phyloP scores from a whole-genome alignment of 1,140 invertebrate species.

The Drosophila tristis region DNA sequence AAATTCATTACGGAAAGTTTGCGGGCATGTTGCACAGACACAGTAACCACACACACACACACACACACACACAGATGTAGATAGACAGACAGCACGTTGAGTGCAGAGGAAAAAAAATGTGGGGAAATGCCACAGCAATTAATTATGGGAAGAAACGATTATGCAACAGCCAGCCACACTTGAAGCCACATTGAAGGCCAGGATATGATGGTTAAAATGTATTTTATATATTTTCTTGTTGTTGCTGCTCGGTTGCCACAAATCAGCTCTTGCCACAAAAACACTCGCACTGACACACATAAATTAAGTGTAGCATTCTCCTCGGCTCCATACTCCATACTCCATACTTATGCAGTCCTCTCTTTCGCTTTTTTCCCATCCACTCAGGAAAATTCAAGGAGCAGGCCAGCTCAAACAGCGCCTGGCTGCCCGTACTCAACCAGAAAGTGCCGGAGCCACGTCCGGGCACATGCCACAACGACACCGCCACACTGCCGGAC shows the following conservation, averaged over 20 bases:
- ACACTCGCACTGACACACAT: conserved; percentile 64
- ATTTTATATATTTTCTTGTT: conserved; percentile 21
- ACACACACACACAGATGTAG: conserved; percentile 3
- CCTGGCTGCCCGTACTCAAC: conserved; percentile 88
- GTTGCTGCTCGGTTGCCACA: conserved; percentile 46
- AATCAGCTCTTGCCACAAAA: conserved; percentile 52
- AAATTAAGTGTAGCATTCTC: conserved; percentile 73
- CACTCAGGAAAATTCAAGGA: conserved; percentile 87
- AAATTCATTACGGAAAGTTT: conserved; percentile 82
- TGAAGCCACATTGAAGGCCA: conserved; percentile 29
- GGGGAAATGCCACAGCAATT: conserved; percentile 67
- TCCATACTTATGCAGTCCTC: conserved; percentile 16
- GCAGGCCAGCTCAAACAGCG: conserved; percentile 90
- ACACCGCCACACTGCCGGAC: conserved; percentile 91
- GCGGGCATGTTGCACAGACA: conserved; percentile 62
- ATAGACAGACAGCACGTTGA: not conserved
- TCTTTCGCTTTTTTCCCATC: conserved; percentile 1
- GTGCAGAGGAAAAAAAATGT: conserved; percentile 16
- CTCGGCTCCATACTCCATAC: conserved; percentile 52
- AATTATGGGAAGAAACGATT: conserved; percentile 82
- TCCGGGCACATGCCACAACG: conserved; percentile 93
- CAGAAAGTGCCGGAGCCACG: conserved; percentile 92
- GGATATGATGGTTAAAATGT: conserved; percentile 40
- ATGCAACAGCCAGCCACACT: conserved; percentile 51
- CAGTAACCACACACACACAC: not conserved